phyloP scores from a whole-genome alignment of 2,113 vertebrate genomes.

The Thryonomys swinderianus region DNA sequence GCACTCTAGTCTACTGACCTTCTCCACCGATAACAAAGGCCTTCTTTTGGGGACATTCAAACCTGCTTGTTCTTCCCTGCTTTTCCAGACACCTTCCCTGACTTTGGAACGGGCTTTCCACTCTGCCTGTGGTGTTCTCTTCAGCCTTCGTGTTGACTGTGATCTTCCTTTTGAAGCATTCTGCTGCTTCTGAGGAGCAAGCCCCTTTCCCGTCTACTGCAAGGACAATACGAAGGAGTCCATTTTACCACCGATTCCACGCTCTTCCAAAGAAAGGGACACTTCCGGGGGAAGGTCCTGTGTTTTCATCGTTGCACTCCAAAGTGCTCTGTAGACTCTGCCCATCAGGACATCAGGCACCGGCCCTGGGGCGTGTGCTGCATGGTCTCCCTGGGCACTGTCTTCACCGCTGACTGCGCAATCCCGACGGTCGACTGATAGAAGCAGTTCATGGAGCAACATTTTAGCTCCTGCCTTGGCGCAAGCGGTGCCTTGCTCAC shows the following conservation, averaged over 20 bases:
- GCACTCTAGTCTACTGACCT: background rate
- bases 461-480: background rate
- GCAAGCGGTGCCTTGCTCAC: slow-evolving; percentile 1
- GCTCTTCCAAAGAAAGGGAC: background rate
- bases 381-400: no score
- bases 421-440: background rate
- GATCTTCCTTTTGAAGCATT: slow-evolving; percentile 24
- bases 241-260: background rate
- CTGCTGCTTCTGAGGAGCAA: background rate
- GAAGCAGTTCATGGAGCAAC: background rate
- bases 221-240: background rate
- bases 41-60: background rate
- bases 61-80: background rate
- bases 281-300: background rate
- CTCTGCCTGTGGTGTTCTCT: background rate
- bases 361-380: rapidly evolving
- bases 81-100: background rate
- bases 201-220: background rate
- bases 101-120: background rate
- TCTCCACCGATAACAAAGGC: background rate
- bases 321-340: background rate
- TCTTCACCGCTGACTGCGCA: background rate
- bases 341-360: background rate
- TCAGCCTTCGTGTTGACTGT: background rate
- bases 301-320: background rate